Percentiles rank a stretch among this genome's conserved stretches.
Conservation (phyloP, 2,797 vertebrate species). For the Chiroxiphia lanceolata region DNA sequence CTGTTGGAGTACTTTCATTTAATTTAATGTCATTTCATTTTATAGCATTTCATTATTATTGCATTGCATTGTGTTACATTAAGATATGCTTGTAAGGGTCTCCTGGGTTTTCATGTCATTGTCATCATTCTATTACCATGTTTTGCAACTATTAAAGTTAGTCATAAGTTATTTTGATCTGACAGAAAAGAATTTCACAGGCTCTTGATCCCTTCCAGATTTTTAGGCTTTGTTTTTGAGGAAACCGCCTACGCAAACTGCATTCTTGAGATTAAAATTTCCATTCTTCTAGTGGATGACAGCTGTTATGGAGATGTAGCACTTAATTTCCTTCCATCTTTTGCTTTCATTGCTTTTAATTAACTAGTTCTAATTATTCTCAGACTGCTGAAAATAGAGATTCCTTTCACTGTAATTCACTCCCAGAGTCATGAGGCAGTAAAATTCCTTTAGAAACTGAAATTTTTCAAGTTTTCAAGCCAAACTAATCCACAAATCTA, state of each 20-base stretch:
- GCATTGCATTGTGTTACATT: background rate
- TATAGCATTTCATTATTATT: background rate
- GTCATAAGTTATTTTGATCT: background rate
- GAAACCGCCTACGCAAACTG: accelerated
- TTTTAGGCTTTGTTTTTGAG: background rate
- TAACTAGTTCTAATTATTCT: background rate
- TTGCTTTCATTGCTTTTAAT: background rate
- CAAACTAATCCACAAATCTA: background rate
- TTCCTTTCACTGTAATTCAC: background rate
- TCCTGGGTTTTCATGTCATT: background rate
- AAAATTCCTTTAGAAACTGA: background rate
- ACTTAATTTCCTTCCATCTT: background rate
- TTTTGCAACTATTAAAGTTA: background rate
- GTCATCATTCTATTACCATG: background rate
- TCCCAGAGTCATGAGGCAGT: background rate
- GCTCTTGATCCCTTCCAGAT: background rate
- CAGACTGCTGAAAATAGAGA: background rate
- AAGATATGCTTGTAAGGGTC: background rate
- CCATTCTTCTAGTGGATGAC: background rate
- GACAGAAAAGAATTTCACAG: background rate
- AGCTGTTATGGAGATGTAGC: background rate
- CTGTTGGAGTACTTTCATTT: background rate
- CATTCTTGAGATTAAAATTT: background rate
- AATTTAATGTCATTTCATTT: background rate
- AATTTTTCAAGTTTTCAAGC: background rate